Evolutionary conservation across 2,888 invertebrate species (phyloP).

Genomic region (Orchestes rusci): DNA sequence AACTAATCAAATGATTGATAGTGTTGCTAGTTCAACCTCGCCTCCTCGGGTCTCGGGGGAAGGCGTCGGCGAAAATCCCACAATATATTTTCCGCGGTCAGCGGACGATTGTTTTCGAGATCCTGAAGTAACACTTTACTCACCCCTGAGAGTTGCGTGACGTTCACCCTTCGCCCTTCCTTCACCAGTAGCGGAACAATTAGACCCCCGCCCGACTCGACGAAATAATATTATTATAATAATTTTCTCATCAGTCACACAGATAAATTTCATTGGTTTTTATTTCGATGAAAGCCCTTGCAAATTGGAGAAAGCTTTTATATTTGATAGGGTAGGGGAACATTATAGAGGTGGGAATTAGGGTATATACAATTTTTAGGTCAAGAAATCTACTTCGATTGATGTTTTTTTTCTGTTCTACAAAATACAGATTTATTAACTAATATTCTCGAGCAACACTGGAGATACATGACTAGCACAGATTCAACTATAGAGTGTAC

Average conservation of each 20-base stretch:
- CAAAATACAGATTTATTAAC: too few species aligned
- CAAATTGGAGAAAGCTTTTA: constrained; percentile 1
- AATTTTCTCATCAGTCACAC: constrained; percentile 12
- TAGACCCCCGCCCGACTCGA: constrained; percentile 5
- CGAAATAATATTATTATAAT: constrained; percentile 14
- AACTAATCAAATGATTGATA: constrained; percentile 5
- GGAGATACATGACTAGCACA: too few species aligned
- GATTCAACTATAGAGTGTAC: too few species aligned
- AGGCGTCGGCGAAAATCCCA: constrained; percentile 14
- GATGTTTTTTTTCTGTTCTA: too few species aligned
- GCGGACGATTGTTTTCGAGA: constrained; percentile 18
- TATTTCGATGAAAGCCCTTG: constrained; percentile 6
- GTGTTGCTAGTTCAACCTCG: constrained; percentile 9
- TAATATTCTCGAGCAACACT: too few species aligned
- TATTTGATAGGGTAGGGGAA: too few species aligned
- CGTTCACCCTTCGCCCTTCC: constrained; percentile 7
- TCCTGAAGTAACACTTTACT: constrained; percentile 20
- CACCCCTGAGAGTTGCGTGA: constrained; percentile 13
- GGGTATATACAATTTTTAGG: too few species aligned
- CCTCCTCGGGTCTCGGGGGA: too few species aligned
- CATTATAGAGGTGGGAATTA: too few species aligned
- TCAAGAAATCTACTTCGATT: too few species aligned
- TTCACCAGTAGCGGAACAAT: constrained; percentile 13
- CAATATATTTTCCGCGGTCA: constrained; percentile 20
- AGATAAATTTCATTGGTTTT: constrained; percentile 13